Conservation (phyloP, 1,140 invertebrate genomes). For the Drosophila repleta region DNA sequence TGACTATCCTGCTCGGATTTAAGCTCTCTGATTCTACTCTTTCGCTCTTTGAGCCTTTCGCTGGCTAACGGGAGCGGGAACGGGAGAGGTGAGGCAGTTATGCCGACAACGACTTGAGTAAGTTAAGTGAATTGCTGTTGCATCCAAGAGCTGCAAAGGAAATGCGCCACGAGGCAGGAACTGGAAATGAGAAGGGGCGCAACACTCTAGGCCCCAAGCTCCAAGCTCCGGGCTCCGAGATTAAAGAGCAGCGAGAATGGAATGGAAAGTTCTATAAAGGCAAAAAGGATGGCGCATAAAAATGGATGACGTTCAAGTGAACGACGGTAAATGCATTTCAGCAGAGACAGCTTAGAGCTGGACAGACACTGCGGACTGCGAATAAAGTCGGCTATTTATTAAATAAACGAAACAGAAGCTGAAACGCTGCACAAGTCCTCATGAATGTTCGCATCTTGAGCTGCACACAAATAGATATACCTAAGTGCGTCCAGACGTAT, state of each 20-base stretch:
- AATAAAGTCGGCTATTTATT: slow-evolving; percentile 51
- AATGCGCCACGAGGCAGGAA: slow-evolving; percentile 46
- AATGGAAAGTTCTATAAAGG: slow-evolving; percentile 12
- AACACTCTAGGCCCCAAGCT: slow-evolving; percentile 11
- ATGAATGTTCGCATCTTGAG: not conserved
- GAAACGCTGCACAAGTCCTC: slow-evolving; percentile 31
- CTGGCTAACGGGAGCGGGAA: not conserved
- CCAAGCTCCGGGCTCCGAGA: slow-evolving; percentile 21
- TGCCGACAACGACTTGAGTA: slow-evolving; percentile 80
- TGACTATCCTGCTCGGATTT: slow-evolving; percentile 29
- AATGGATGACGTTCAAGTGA: slow-evolving; percentile 40
- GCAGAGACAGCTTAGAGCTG: slow-evolving; percentile 25
- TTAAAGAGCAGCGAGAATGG: slow-evolving; percentile 47
- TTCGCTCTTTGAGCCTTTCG: slow-evolving; percentile 7
- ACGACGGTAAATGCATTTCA: slow-evolving; percentile 42
- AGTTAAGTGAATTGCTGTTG: slow-evolving; percentile 76
- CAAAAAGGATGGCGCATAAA: slow-evolving; percentile 38
- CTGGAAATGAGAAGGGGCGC: not conserved
- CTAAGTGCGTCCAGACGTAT: not conserved
- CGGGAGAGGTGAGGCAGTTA: slow-evolving; percentile 57
- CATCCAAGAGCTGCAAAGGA: slow-evolving; percentile 50
- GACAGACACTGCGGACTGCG: not conserved
- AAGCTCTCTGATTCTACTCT: slow-evolving; percentile 8
- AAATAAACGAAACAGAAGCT: slow-evolving; percentile 35
- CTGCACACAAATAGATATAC: not conserved